Percentiles rank a stretch among this genome's conserved stretches.
phyloP scores from a whole-genome alignment of 2,113 vertebrate species.

The Delphinapterus leucas region DNA sequence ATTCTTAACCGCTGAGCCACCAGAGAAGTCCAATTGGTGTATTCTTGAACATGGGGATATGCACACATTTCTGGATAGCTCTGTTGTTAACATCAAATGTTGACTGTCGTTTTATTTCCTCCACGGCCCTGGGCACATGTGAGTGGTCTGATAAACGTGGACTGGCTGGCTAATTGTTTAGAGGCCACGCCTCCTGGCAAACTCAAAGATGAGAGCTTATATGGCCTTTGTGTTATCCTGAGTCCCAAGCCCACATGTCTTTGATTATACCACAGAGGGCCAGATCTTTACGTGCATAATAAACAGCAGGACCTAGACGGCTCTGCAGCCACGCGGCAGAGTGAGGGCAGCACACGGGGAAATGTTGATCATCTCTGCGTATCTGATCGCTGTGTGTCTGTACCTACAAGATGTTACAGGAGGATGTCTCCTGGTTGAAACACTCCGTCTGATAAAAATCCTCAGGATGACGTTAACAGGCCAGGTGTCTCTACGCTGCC shows the following conservation, averaged over 20 bases:
- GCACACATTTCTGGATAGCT: not conserved
- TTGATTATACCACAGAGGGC: slow-evolving; percentile 22
- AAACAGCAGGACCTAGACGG: not conserved
- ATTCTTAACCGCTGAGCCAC: no score
- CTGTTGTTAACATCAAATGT: not conserved
- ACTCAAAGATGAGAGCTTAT: not conserved
- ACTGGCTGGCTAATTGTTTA: slow-evolving; percentile 1
- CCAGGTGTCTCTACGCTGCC: slow-evolving; percentile 63
- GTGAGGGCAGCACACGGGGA: not conserved
- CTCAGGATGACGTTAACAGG: slow-evolving; percentile 35
- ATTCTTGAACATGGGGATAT: not conserved
- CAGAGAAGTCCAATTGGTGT: not conserved
- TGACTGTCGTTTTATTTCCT: not conserved
- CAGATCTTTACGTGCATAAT: not conserved
- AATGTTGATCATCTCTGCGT: not conserved
- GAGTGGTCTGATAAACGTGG: not conserved
- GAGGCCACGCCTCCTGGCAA: slow-evolving; percentile 36
- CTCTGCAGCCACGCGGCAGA: not conserved
- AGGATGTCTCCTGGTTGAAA: not conserved
- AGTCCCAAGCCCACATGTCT: slow-evolving; percentile 2
- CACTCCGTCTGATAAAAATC: not conserved
- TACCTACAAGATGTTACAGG: not conserved
- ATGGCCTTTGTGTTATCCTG: not conserved
- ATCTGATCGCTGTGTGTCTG: not conserved
- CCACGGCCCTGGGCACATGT: not conserved